Base-by-base conservation (phyloP, 2,888 invertebrate species). In the Panopea generosa region DNA sequence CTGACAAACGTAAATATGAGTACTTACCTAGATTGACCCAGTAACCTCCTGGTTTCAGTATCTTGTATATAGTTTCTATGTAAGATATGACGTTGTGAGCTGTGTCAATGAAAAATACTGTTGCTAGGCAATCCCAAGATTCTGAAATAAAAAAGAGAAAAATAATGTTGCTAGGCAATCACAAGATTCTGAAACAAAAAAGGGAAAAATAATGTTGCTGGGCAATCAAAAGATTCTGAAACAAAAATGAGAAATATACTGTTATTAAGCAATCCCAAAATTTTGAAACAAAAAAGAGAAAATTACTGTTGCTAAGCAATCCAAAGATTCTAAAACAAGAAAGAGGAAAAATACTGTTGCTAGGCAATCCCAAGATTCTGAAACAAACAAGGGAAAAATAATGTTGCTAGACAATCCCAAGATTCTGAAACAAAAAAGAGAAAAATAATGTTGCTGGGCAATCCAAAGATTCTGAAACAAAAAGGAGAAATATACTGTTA, bases 41-140 rank as follows among this genome's bases (percentile, higher is more conserved):
- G n/a, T 63, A 90, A 18, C 93, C 93, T 78, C 94, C 98, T 0
- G 97, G 97, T 90, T 96, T 96, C 9, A 99, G 93, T 84, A 99
- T 97, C 87, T 95, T 95, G 93, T 96, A 96, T 91, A 99, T 99
- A 56, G 96, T 95, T 93, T 99, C 98, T 38, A 99, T 96, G 90
- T 99, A 99, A 89, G 96, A 96, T 2, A 99, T 96, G 20, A 99
- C 96, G 92, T 99, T 99, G 73, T 97, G 96, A 0, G 99, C 99
- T 89, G 99, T 99, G 93, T 99, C 99, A 67, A 99, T 97, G 93
- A 99, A 99, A 94, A 99, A 99, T 85, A 99, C 98, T 0, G 99
- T 98, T 0, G 97, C 97, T 0, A 99, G 95, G 91, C 97, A 98
- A 89, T 98, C 95, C 96, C 98, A 98, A 60, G 95, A 94, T 76